Base-by-base conservation (phyloP, 2,113 vertebrate genomes). In the Promerops cafer region DNA sequence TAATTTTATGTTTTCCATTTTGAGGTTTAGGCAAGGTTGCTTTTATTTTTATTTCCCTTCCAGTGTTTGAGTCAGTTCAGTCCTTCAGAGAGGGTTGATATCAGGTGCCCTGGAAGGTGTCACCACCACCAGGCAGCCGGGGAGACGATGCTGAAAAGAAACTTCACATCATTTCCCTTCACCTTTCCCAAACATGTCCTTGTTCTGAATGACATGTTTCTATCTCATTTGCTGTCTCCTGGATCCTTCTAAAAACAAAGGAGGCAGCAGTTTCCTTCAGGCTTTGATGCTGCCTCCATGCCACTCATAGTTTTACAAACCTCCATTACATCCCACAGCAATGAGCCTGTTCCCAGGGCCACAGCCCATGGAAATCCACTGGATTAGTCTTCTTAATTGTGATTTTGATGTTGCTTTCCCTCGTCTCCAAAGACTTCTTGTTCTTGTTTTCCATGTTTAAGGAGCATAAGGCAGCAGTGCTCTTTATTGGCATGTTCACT, bases 1-100 rank as follows among this genome's bases (percentile, higher is more conserved):
- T 84, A 95, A 97, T 96, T 78, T 94, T 71, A 94, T 95, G 94
- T 90, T 97, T 97, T 95, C 65, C 61, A 53, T 86, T 93, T 94
- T 60, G 72, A 89, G 57, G 65, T 78, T 89, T 86, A 75, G 74
- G 68, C 79, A 87, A 86, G 83, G 88, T 94, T 89, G 72, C 45
- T 86, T 96, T 81, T 93, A 81, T 96, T 96, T 97, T 94, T 20
- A 44, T 82, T 93, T 89, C 69, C 72, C 24, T 68, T 92, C 44
- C 72, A 87, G 21, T 31, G 37, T 75, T 83, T 64, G 64, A 90
- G 64, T 87, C 76, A 26, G 65, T 92, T 80, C 63, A 87, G 44
- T 64, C 68, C 85, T 81, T 86, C 17, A 5, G 60, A 81, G 89
- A 56, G 60, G 54, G 75, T 47, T 63, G 85, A 40, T 94, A 76